Base-by-base conservation (phyloP, 2,888 invertebrate species). In the Osmoderma eremita region DNA sequence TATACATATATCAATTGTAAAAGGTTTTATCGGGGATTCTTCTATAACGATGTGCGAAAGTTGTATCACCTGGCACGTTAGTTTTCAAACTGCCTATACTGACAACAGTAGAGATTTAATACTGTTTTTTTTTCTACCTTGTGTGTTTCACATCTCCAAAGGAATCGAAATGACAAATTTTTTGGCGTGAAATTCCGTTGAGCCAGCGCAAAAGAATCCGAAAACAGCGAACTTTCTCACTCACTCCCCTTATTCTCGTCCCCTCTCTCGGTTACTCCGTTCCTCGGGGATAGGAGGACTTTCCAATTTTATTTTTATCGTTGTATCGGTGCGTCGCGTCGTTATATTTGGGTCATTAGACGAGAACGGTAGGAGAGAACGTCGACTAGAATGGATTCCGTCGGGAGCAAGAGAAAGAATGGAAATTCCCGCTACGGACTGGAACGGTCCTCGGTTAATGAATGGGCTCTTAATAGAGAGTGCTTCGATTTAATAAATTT, bases 261-360 rank as follows among this genome's bases (percentile, higher is more conserved):
- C n/a, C 30, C 30, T 45, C 22, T 30, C 17, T 45, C 17, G 24
- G 2, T 41, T 6, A 36, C 45, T 24, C n/a, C 45, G 10, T 45
- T 17, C 18, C 58, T 45, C 24, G 24, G 13, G 45, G 58, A 48
- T 36, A 30, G 45, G 30, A 30, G 15, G 58, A 61, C 42, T 45
- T 58, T 61, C 58, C 58, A 61, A 61, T 61, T 61, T 61, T 61
- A 61, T 61, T 61, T 61, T 61, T 48, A 61, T 61, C 58, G 58
- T 61, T 61, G 58, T 61, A 61, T 61, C 58, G 58, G 58, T 61
- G 45, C 24, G 45, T 61, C 58, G 45, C 13, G 45, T 61, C 58
- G 45, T 61, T 61, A 61, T 61, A 48, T 61, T 61, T 61, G 45
- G 58, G 58, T 61, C 58, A 61, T 61, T 61, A 61, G 58, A 61